phyloP scores from a whole-genome alignment of 2,888 invertebrate genomes.

The Eupithecia exiguata region DNA sequence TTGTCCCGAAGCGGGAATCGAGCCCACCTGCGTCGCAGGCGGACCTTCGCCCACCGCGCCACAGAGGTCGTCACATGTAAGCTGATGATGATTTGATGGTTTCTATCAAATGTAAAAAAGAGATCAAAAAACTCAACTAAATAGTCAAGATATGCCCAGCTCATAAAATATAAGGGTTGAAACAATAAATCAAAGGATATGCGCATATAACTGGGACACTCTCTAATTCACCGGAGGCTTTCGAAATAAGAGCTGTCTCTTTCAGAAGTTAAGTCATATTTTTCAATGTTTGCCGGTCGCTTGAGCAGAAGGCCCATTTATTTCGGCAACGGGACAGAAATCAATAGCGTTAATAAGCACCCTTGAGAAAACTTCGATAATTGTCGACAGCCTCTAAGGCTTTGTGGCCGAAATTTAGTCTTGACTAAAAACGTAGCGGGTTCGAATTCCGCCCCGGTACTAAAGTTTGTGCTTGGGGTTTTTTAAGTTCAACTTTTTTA shows the following conservation, averaged over 20 bases:
- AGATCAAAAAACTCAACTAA: conserved; percentile 1
- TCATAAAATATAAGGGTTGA: conserved; percentile 31
- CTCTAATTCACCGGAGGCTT: conserved; percentile 27
- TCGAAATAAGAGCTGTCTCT: conserved; percentile 38
- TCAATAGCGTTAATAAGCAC: conserved; percentile 3
- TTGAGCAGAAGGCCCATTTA: conserved; percentile 21
- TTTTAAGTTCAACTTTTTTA: no score
- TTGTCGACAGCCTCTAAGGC: neutral
- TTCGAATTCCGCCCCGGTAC: neutral
- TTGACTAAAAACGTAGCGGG: neutral
- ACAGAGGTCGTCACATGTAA: no score
- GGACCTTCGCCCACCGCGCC: no score
- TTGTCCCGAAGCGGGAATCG: no score
- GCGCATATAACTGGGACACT: conserved; percentile 31
- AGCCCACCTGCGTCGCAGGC: no score
- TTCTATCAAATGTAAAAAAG: neutral
- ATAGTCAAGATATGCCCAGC: conserved; percentile 17
- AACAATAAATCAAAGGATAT: conserved; percentile 38
- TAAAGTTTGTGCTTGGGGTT: neutral
- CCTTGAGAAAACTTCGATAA: conserved; percentile 7
- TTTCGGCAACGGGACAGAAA: conserved; percentile 10
- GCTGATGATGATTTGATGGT: neutral
- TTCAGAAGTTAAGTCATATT: conserved; percentile 33
- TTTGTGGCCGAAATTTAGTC: neutral
- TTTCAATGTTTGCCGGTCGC: conserved; percentile 31